Evolutionary conservation across 2,113 vertebrate genomes (phyloP).

Genomic region (Spea multiplicata): DNA sequence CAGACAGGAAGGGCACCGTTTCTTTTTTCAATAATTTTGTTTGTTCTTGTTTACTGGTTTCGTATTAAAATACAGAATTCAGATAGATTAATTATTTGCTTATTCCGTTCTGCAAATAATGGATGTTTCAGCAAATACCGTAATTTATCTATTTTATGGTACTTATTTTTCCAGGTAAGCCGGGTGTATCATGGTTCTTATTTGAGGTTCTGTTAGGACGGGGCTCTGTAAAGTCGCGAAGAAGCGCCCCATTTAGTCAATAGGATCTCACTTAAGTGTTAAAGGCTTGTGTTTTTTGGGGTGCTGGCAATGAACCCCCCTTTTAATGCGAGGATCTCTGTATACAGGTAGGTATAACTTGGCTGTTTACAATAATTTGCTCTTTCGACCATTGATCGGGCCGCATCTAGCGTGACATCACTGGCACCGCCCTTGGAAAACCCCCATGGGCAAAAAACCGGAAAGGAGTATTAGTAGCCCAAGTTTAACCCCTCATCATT

Average conservation of each 20-base stretch:
- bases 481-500: slow-evolving; percentile 21
- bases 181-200: too few species aligned
- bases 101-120: too few species aligned
- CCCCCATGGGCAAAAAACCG: too few species aligned
- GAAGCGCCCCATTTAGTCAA: too few species aligned
- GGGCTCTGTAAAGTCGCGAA: too few species aligned
- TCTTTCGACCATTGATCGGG: slow-evolving; percentile 31
- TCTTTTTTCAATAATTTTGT: neutral
- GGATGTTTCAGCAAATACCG: too few species aligned
- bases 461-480: slow-evolving; percentile 27
- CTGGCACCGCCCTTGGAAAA: slow-evolving; percentile 10
- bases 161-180: too few species aligned
- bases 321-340: neutral
- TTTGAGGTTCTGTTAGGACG: too few species aligned
- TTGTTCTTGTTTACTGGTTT: neutral
- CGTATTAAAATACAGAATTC: neutral
- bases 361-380: slow-evolving; percentile 15
- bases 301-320: slow-evolving; percentile 2
- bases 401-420: slow-evolving; percentile 36
- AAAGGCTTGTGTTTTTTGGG: neutral
- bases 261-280: too few species aligned
- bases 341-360: slow-evolving; percentile 34
- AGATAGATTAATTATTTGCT: neutral
- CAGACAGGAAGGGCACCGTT: neutral
- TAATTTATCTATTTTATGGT: too few species aligned